Evolutionary conservation across 2,113 vertebrate species (phyloP).

Genomic region (Ptychochromis oligacanthus): DNA sequence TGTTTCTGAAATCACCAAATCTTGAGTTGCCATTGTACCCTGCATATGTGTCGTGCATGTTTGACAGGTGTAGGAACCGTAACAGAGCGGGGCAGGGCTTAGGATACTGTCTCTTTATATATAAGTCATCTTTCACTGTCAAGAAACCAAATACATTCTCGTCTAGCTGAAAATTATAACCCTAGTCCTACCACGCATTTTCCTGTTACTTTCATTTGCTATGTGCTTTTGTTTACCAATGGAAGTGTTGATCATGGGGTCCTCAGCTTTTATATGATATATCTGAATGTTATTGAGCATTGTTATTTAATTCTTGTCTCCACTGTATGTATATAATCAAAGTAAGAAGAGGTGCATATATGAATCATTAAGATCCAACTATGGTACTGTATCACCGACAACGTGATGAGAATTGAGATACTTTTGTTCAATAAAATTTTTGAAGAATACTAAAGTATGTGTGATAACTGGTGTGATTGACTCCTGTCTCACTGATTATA

Average conservation of each 20-base stretch:
- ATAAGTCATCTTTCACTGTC: neutral
- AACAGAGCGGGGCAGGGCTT: neutral
- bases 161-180: constrained; percentile 8
- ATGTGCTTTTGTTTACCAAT: constrained; percentile 74
- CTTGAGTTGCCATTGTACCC: neutral
- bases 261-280: constrained; percentile 76
- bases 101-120: neutral
- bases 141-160: constrained; percentile 52
- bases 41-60: neutral
- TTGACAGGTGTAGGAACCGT: neutral
- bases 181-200: constrained; percentile 46
- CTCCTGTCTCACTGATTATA: neutral
- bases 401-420: constrained; percentile 81
- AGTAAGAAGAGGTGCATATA: constrained; percentile 78
- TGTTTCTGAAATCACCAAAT: neutral
- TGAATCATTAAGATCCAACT: constrained; percentile 75
- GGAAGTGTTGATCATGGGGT: constrained; percentile 73
- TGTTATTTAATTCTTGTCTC: constrained; percentile 83
- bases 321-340: constrained; percentile 81
- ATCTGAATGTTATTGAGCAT: constrained; percentile 83
- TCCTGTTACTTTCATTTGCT: constrained; percentile 38
- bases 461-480: neutral
- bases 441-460: constrained; percentile 62
- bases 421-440: constrained; percentile 84
- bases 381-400: constrained; percentile 81